Base-by-base conservation (phyloP, 2,113 vertebrate species). In the Pseudonaja textilis region DNA sequence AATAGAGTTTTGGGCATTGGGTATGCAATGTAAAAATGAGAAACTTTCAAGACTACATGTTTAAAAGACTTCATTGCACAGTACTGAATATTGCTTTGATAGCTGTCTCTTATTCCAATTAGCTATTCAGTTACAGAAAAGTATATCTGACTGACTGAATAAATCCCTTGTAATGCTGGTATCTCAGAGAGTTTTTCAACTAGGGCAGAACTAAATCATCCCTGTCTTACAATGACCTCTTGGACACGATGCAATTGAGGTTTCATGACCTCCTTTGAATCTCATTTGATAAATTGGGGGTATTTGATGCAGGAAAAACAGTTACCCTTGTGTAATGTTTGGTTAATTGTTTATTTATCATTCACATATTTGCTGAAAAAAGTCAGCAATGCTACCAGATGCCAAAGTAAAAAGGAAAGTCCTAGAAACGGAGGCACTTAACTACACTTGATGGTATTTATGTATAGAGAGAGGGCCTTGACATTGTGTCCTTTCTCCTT, bases 101-200 rank as follows among this genome's bases (percentile, higher is more conserved):
- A 56, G 42, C 8, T 55, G 22, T 16, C 54, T 2, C 54, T 85
- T 88, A 64, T 29, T 93, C 81, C 52, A 5, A 92, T 93, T 89
- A 45, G n/a, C 39, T 87, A 54, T 93, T 59, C 57, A 47, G 52
- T 91, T 89, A 61, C 45, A 87, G 91, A 93, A 61, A 56, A 1
- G 93, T 54, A 56, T 93, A 90, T 61, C 14, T 1, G 20, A 10
- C 25, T 92, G 47, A 93, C 56, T 91, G 11, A 87, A 2, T 94
- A 74, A 47, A 93, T 45, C 14, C 25, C 91, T 95, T 95, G 8
- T n/a, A 18, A 8, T 95, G 94, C 88, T 95, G 47, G 26, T 93
- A 26, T 93, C 91, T 88, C 69, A 22, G 39, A 54, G 12, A 1
- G 0, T 87, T 90, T 94, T 69, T 86, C 86, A 89, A 85, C 11